Evolutionary conservation across 2,113 vertebrate genomes (phyloP).

Genomic region (Anas platyrhynchos): DNA sequence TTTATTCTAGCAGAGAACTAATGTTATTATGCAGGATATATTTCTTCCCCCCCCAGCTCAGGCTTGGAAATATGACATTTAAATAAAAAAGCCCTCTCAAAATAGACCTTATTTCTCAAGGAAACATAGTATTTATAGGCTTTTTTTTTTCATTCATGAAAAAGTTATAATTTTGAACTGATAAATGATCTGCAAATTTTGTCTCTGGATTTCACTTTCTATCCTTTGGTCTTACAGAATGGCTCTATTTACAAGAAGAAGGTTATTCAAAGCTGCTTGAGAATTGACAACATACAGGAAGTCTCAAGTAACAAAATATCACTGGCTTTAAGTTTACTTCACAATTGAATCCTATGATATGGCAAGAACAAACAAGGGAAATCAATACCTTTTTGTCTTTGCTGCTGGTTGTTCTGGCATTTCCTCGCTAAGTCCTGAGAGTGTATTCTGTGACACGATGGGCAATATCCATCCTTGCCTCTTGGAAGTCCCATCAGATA

Average conservation of each 20-base stretch:
- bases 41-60: not conserved
- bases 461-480: slow-evolving; percentile 73
- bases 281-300: not conserved
- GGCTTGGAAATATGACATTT: not conserved
- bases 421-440: slow-evolving; percentile 61
- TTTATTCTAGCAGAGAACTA: not conserved
- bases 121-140: not conserved
- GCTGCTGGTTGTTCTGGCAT: slow-evolving; percentile 63
- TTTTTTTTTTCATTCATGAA: not conserved
- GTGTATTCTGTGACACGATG: slow-evolving; percentile 69
- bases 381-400: slow-evolving; percentile 76
- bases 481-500: slow-evolving; percentile 65
- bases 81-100: not conserved
- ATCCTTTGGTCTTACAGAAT: not conserved
- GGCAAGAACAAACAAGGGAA: not conserved
- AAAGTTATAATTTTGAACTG: not conserved
- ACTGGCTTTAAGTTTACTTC: not conserved
- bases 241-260: not conserved
- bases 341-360: not conserved
- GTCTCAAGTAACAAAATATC: not conserved
- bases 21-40: not conserved
- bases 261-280: not conserved
- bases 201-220: not conserved
- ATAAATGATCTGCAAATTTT: not conserved
- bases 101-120: not conserved